These are phyloP conservation scores for Oreotrochilus melanogaster DNA, from an alignment of 2,113 vertebrate genomes.

Conservation along the genomic window DNA sequence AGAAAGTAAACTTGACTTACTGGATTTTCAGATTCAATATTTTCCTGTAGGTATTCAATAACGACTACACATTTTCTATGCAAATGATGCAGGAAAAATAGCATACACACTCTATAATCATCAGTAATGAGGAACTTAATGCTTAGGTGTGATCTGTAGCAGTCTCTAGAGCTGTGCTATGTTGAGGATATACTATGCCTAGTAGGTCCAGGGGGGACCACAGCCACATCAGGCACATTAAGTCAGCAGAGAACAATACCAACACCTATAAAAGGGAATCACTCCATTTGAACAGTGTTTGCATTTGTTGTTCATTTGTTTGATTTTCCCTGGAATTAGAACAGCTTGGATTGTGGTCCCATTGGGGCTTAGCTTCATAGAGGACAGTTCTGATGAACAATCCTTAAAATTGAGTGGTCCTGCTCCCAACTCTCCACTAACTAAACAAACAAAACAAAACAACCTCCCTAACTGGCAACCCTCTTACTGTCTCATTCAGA, in stretches of 20 bases:
- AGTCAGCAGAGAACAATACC: neutral
- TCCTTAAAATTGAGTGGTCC: neutral
- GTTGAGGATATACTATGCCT: neutral
- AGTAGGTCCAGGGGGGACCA: neutral
- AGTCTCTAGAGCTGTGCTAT: neutral
- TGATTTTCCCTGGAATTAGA: neutral
- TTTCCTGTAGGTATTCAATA: neutral
- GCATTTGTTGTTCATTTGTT: neutral
- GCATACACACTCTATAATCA: neutral
- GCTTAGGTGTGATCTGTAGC: fast-evolving
- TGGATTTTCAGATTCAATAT: neutral
- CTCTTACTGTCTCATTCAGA: neutral
- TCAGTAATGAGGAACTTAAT: neutral
- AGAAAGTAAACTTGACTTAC: neutral
- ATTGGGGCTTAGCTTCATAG: neutral
- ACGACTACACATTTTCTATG: neutral
- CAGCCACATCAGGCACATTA: neutral
- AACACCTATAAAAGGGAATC: neutral
- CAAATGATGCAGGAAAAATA: neutral
- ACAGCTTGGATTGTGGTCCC: neutral
- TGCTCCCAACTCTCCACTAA: neutral
- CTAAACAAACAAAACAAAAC: neutral
- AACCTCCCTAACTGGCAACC: neutral
- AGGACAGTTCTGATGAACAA: neutral
- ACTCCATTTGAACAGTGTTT: neutral